Percentiles rank a stretch among this genome's conserved stretches.
Conservation (phyloP, 2,797 vertebrate genomes). For the Chrysocyon brachyurus region DNA sequence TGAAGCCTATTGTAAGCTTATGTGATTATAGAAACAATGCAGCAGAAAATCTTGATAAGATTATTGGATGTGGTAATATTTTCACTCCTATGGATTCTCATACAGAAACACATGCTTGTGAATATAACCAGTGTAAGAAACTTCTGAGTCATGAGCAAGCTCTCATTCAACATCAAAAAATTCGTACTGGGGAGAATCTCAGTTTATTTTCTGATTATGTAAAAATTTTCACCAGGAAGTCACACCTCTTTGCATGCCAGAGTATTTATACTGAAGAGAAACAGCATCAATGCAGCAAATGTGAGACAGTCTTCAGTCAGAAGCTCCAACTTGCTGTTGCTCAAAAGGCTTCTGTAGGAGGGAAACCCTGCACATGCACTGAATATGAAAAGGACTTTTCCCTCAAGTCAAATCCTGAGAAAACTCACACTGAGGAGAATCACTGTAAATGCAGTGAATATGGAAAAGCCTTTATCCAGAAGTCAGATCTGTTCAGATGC, state of each 20-base stretch:
- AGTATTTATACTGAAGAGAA: slow-evolving; percentile 47
- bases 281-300: neutral
- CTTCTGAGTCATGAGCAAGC: slow-evolving; percentile 6
- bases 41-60: slow-evolving; percentile 16
- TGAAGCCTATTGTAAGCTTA: slow-evolving; percentile 1
- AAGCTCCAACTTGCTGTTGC: neutral
- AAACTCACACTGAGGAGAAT: slow-evolving; percentile 14
- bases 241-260: neutral
- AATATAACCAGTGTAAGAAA: neutral
- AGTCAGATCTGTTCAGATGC: slow-evolving; percentile 38
- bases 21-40: neutral
- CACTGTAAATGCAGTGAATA: neutral
- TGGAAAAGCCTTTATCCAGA: slow-evolving; percentile 15
- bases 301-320: neutral
- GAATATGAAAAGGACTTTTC: slow-evolving; percentile 74
- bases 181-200: slow-evolving; percentile 91
- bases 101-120: slow-evolving; percentile 1
- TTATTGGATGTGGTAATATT: neutral
- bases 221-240: slow-evolving; percentile 89
- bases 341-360: slow-evolving; percentile 23
- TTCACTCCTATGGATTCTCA: slow-evolving; percentile 50
- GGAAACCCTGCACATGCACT: slow-evolving; percentile 65
- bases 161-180: slow-evolving; percentile 88
- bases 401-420: slow-evolving; percentile 65
- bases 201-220: slow-evolving; percentile 91